Base-by-base conservation (phyloP, 2,113 vertebrate genomes). In the Embiotoca jacksoni region DNA sequence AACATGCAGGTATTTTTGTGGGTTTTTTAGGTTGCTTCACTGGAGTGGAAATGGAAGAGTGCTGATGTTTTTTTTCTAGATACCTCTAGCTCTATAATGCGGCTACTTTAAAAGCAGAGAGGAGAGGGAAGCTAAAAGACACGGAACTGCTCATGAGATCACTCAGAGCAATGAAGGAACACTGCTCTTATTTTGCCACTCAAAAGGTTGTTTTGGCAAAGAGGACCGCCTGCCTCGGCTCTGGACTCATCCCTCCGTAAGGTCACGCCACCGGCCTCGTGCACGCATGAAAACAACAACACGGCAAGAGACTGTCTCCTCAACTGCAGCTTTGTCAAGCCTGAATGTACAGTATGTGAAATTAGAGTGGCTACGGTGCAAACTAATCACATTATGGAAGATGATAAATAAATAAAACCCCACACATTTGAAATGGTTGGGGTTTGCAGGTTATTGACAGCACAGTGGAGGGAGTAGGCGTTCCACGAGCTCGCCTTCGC, bases 381-480 rank as follows among this genome's bases (percentile, higher is more conserved):
- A 57, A 49, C 60, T 89, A 90, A 89, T 90, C 82, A 71, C 66
- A 59, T 90, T 87, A 85, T 6, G 39, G 47, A 74, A 23, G 23
- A 23, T 23, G 23, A 23, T 23, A 23, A 23, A 23, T 23, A 23
- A 23, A 23, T 23, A 23, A 23, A 23, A 23, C 23, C 23, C 7
- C 44, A 75, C 8, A 14, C 31, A 56, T 84, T 75, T 80, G 59
- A 74, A 76, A 69, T 66, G 64, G 56, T 9, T 16, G 54, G 5
- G 3, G 39, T 14, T 33, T 36, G 31, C 33, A 33, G 53, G 47
- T 47, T 57, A 56, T 75, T 89, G 87, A 87, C 88, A 87, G 81
- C 52, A 49, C 13, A 70, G 77, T 32, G 75, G 70, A 87, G 73
- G 62, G 56, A 72, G 63, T 73, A 83, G 82, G 86, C 67, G 49